Conservation (phyloP, 2,113 vertebrate species). For the Mustelus asterias region DNA sequence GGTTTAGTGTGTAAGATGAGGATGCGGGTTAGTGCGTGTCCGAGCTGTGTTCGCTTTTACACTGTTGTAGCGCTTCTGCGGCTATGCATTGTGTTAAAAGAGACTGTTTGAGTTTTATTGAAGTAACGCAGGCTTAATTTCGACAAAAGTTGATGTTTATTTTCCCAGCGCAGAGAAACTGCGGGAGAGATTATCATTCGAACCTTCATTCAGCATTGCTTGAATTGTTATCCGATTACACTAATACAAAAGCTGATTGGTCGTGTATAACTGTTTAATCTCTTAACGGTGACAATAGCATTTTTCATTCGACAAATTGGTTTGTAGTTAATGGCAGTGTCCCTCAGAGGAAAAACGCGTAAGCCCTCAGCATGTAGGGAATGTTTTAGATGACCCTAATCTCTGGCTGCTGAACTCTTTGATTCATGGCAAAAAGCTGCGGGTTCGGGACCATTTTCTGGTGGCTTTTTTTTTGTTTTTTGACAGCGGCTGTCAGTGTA, state of each 20-base stretch:
- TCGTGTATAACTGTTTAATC: neutral
- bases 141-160: slow-evolving; percentile 28
- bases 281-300: neutral
- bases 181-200: neutral
- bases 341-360: neutral
- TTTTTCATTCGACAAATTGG: neutral
- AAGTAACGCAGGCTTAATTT: slow-evolving; percentile 26
- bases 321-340: neutral
- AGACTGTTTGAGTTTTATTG: slow-evolving; percentile 24
- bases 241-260: neutral
- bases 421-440: neutral
- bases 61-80: slow-evolving; percentile 5
- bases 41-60: neutral
- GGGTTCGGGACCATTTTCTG: neutral
- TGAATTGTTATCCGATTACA: neutral
- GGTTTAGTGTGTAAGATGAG: neutral
- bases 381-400: neutral
- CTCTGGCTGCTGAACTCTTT: neutral
- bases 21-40: neutral
- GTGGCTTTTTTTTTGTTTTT: neutral
- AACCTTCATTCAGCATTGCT: slow-evolving; percentile 1
- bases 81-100: slow-evolving; percentile 1
- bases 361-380: slow-evolving; percentile 1
- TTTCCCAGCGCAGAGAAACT: neutral
- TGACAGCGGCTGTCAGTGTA: neutral